Conservation (phyloP, 2,888 invertebrate species). For the Microchrysa polita region DNA sequence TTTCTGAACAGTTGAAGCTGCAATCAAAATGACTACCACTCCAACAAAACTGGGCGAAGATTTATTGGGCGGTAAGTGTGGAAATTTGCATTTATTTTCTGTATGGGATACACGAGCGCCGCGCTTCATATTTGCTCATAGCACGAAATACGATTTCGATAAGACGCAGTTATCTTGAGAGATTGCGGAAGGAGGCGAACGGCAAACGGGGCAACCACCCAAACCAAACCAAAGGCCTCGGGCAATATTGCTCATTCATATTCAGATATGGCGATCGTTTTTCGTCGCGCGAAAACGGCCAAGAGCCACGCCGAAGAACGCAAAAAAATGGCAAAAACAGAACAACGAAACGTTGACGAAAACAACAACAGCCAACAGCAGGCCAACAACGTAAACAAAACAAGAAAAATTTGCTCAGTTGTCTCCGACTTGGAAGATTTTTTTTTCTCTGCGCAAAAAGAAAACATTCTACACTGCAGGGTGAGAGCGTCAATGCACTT, state of each 20-base stretch:
- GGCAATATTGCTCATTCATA: too few species aligned
- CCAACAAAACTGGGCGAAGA: slow-evolving; percentile 63
- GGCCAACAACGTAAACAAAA: too few species aligned
- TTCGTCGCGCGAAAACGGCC: not conserved
- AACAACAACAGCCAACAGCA: too few species aligned
- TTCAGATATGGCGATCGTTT: not conserved
- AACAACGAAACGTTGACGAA: too few species aligned
- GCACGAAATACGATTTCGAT: too few species aligned
- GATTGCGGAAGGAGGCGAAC: too few species aligned
- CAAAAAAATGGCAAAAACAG: not conserved
- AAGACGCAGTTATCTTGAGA: too few species aligned
- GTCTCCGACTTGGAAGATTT: too few species aligned
- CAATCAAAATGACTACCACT: slow-evolving; percentile 61
- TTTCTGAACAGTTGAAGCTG: not conserved
- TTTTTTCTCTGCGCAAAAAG: too few species aligned
- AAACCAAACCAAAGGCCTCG: not conserved
- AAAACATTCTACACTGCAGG: too few species aligned
- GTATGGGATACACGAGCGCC: not conserved
- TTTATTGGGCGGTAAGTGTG: slow-evolving; percentile 63
- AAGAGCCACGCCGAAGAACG: not conserved
- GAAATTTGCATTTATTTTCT: not conserved
- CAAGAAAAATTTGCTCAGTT: too few species aligned
- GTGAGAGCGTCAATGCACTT: too few species aligned
- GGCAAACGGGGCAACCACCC: not conserved
- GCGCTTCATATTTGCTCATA: not conserved